phyloP scores from a whole-genome alignment of 2,888 invertebrate species.

The Drosophila affinis region DNA sequence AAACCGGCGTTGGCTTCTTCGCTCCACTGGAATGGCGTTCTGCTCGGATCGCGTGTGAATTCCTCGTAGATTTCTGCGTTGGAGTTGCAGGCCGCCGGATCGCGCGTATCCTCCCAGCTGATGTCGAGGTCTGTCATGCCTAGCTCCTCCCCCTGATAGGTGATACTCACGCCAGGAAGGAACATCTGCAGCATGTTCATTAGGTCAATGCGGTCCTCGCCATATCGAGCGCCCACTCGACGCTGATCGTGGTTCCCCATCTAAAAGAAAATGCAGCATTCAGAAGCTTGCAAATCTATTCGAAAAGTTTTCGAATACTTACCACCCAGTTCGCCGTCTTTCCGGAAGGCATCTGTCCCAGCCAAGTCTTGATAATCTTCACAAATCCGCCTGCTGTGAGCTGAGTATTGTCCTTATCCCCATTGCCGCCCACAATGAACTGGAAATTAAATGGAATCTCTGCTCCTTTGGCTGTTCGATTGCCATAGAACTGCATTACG shows the following conservation, averaged over 20 bases:
- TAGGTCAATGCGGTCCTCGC: constrained; percentile 88
- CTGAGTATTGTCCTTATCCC: constrained; percentile 82
- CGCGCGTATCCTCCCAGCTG: constrained; percentile 85
- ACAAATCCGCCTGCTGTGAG: constrained; percentile 84
- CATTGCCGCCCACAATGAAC: constrained; percentile 85
- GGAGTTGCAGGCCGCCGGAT: constrained; percentile 85
- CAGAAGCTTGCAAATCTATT: background rate
- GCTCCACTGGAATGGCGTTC: constrained; percentile 88
- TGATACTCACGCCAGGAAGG: constrained; percentile 87
- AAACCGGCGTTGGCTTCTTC: constrained; percentile 81
- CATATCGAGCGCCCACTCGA: constrained; percentile 87
- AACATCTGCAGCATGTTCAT: constrained; percentile 90
- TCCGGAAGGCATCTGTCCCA: constrained; percentile 85
- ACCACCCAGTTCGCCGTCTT: constrained; percentile 88
- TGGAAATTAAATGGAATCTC: constrained; percentile 89
- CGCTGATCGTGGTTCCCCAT: constrained; percentile 89
- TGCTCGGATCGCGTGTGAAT: constrained; percentile 87
- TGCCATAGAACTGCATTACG: constrained; percentile 86
- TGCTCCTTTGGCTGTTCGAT: constrained; percentile 84
- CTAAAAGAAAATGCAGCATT: constrained; percentile 78
- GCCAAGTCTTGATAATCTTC: constrained; percentile 85
- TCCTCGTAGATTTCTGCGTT: constrained; percentile 85
- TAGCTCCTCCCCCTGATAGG: constrained; percentile 84
- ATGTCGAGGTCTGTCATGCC: constrained; percentile 84
- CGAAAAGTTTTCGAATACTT: constrained; percentile 67